phyloP scores from a whole-genome alignment of 2,797 vertebrate genomes.

The Cirrhinus mrigala region DNA sequence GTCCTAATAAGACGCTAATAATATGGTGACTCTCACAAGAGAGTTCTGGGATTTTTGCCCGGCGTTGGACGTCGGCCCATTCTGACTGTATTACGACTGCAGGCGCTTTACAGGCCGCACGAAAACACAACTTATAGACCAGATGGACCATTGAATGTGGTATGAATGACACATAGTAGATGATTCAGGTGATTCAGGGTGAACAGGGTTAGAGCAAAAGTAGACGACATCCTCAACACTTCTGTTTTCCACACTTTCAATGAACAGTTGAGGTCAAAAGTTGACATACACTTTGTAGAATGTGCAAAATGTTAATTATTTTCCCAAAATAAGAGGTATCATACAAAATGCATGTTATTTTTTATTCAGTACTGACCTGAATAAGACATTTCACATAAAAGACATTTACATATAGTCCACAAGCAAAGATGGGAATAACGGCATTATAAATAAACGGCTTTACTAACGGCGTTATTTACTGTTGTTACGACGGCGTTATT shows the following conservation, averaged over 20 bases:
- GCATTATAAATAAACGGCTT: no score
- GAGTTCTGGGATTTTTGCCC: constrained; percentile 36
- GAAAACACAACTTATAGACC: not conserved
- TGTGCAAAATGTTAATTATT: no score
- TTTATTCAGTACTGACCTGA: no score
- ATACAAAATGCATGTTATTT: no score
- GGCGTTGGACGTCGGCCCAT: constrained; percentile 21
- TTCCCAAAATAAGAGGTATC: no score
- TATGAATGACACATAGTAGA: not conserved
- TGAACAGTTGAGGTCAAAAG: no score
- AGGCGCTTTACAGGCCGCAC: not conserved
- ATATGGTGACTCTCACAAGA: constrained; percentile 12
- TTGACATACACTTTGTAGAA: no score
- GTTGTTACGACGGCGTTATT: no score
- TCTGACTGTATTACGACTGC: constrained; percentile 1
- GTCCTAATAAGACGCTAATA: constrained; percentile 26
- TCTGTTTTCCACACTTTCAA: constrained; percentile 3
- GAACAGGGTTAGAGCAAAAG: not conserved
- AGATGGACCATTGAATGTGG: not conserved
- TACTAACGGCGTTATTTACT: no score
- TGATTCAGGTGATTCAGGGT: constrained; percentile 9
- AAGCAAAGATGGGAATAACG: no score
- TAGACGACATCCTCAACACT: not conserved
- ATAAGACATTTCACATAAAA: no score
- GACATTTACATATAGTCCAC: no score